Conservation (phyloP, 2,113 vertebrate species). For the Phrynosoma blainvillii region DNA sequence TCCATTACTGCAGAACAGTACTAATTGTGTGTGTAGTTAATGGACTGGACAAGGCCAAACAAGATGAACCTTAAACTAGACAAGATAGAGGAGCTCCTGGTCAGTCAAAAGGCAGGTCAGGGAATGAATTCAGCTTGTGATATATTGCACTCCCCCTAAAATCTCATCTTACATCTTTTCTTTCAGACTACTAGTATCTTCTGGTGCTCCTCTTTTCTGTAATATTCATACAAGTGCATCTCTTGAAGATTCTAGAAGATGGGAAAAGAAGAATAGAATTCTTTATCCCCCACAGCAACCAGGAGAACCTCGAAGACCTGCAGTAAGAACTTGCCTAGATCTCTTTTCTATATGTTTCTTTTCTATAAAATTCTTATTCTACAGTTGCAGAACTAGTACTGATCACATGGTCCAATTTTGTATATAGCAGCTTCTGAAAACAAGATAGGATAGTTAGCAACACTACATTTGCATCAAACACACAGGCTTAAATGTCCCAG, state of each 20-base stretch:
- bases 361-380: background rate
- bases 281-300: constrained; percentile 89
- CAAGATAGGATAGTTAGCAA: background rate
- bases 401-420: background rate
- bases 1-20: background rate
- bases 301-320: constrained; percentile 87
- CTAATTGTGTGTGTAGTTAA: background rate
- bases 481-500: background rate
- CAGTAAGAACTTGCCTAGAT: constrained; percentile 77
- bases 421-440: background rate
- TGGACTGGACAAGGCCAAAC: too few relatives aligned
- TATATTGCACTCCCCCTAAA: background rate
- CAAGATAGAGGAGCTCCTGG: too few relatives aligned
- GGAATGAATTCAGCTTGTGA: background rate
- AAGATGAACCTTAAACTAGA: too few relatives aligned
- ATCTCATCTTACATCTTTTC: constrained; percentile 23
- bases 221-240: constrained; percentile 80
- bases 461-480: background rate
- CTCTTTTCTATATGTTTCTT: background rate
- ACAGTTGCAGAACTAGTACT: background rate
- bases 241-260: constrained; percentile 71
- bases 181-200: constrained; percentile 74
- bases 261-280: constrained; percentile 88
- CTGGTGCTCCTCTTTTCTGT: constrained; percentile 65
- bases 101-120: background rate